These are phyloP conservation scores for Falcaria lacertinaria DNA, from an alignment of 2,888 invertebrate genomes.

Conservation along the genomic window DNA sequence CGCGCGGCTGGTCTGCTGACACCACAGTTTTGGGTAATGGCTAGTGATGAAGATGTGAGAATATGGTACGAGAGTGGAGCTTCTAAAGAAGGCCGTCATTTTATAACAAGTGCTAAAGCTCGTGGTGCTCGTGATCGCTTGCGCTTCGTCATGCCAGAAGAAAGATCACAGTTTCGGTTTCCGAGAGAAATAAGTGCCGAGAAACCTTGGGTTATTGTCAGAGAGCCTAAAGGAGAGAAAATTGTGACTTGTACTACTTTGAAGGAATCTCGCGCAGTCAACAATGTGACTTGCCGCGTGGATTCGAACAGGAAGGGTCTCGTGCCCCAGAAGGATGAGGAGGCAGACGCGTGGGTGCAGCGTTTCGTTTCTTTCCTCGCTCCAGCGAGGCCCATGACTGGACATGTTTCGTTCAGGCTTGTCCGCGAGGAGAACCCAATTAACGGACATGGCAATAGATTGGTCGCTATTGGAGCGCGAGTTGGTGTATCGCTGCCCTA, in stretches of 20 bases:
- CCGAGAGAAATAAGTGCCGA: slow-evolving; percentile 85
- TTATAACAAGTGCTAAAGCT: slow-evolving; percentile 87
- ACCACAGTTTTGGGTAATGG: slow-evolving; percentile 84
- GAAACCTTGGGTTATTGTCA: slow-evolving; percentile 88
- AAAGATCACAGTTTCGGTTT: slow-evolving; percentile 82
- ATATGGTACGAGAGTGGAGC: slow-evolving; percentile 84
- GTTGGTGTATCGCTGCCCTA: slow-evolving; percentile 90
- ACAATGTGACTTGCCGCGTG: slow-evolving; percentile 89
- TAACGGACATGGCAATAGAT: slow-evolving; percentile 57
- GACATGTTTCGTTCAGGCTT: slow-evolving; percentile 89
- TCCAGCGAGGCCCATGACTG: slow-evolving; percentile 84
- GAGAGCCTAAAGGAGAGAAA: slow-evolving; percentile 87
- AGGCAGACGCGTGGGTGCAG: slow-evolving; percentile 86
- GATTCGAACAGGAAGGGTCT: slow-evolving; percentile 83
- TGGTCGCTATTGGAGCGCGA: slow-evolving; percentile 81
- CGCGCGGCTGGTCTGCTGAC: slow-evolving; percentile 82
- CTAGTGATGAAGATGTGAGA: slow-evolving; percentile 83
- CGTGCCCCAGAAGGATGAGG: slow-evolving; percentile 83
- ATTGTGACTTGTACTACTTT: slow-evolving; percentile 91
- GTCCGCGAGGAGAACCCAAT: slow-evolving; percentile 80
- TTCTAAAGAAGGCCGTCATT: slow-evolving; percentile 81
- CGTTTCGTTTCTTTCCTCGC: slow-evolving; percentile 84
- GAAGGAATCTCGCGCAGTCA: slow-evolving; percentile 87
- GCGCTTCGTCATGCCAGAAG: slow-evolving; percentile 84
- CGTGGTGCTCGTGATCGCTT: slow-evolving; percentile 86